Conservation (phyloP, 2,797 vertebrate genomes). For the Lepidocolaptes lacrymiger region DNA sequence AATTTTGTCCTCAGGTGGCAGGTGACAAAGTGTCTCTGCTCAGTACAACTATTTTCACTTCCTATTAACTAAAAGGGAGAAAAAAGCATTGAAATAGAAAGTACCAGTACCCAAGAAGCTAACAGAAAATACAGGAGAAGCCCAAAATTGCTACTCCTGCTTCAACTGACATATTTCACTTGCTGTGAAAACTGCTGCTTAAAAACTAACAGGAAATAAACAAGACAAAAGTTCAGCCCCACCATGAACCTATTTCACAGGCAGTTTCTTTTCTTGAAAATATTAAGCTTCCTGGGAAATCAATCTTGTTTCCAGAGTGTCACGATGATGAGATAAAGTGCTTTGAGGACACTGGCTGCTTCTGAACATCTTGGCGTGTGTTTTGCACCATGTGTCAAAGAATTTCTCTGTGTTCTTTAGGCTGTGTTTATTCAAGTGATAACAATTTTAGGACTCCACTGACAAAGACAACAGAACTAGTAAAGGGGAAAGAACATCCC, state of each 20-base stretch:
- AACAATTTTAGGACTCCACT: constrained; percentile 13
- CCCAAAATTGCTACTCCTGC: neutral
- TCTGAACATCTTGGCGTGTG: neutral
- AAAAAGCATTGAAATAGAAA: neutral
- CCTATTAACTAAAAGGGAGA: neutral
- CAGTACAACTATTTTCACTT: neutral
- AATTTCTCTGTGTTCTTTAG: neutral
- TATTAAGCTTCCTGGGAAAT: neutral
- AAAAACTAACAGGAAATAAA: neutral
- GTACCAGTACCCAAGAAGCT: neutral
- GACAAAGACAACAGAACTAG: constrained; percentile 29
- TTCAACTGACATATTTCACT: neutral
- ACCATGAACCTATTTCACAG: neutral
- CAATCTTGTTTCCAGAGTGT: neutral
- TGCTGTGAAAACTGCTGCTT: neutral
- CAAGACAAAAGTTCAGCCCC: neutral
- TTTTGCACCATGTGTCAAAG: neutral
- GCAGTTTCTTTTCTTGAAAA: neutral
- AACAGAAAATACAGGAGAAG: neutral
- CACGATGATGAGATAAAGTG: neutral
- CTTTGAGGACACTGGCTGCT: neutral
- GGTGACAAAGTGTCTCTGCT: neutral
- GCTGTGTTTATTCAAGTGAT: constrained; percentile 22
- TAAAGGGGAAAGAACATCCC: neutral
- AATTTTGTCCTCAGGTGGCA: neutral